Evolutionary conservation across 2,888 invertebrate genomes (phyloP), one percentile per base, ranked within the genome.

Genomic region (Amblyteles armatorius): DNA sequence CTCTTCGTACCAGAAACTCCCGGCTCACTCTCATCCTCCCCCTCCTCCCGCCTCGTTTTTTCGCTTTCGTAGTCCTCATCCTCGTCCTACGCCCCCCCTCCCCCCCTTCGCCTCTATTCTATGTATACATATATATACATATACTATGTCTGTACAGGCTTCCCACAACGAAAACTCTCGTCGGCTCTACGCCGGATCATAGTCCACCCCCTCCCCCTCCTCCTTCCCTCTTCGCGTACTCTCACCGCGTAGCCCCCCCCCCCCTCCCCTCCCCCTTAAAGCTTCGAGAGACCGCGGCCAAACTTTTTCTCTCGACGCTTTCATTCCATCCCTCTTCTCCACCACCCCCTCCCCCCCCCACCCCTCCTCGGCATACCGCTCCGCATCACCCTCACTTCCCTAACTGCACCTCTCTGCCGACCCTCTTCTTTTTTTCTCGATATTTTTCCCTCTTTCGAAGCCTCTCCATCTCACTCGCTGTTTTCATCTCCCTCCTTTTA

Each of bases 291-390:
- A 91, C 88, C 89, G 90, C 90, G 91, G 90, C 90, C 90, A 92
- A 92, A 92, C 92, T 92, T 93, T 92, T 91, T 92, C 90, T 87
- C 88, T 85, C 87, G 79, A 50, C 71, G 85, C 82, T 85, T 77
- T 85, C 85, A 71, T 82, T 82, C 82, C 79, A 78, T 67, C 79
- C 72, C 63, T 40, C 55, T 69, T 50, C 57, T 74, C 13, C 29
- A 7, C 5, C 7, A 7, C 36, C 36, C 36, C 9, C 36, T 9
- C 9, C 36, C 36, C 36, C 9, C 1, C 36, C 9, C 9, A 9
- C 9, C 57, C 57, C 52, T 55, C 79, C 68, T 67, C 72, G 67
- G 36, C 60, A 72, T 63, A 67, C 82, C 83, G 74, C 71, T 79
- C 55, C 73, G 33, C 81, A 19, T 44, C 68, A 13, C 65, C 79